These are phyloP conservation scores for Apis dorsata DNA, from an alignment of 1,140 invertebrate genomes.

Conservation along the genomic window DNA sequence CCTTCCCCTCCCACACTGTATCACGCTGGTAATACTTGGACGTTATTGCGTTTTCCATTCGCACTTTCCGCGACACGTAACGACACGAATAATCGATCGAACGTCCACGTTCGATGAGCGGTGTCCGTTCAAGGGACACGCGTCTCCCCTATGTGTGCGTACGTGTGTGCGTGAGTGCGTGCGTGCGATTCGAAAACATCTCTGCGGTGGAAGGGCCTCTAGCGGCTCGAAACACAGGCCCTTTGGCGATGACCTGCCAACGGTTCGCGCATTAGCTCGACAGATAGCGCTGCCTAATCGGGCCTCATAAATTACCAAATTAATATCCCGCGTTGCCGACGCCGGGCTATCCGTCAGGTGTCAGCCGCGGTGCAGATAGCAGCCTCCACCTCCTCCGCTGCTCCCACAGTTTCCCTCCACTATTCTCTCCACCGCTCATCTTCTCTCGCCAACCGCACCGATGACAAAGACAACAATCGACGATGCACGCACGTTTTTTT, in stretches of 20 bases:
- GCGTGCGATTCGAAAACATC: not conserved
- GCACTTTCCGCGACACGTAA: no score
- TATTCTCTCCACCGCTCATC: constrained; percentile 41
- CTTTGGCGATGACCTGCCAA: constrained; percentile 75
- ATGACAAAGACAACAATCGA: not conserved
- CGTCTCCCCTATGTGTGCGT: no score
- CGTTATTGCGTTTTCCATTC: no score
- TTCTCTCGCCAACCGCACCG: constrained; percentile 33
- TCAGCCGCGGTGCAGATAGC: constrained; percentile 75
- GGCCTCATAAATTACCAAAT: constrained; percentile 79
- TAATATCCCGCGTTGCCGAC: constrained; percentile 77
- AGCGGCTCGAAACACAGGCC: constrained; percentile 62
- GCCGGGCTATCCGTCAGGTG: constrained; percentile 77
- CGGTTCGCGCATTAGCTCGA: constrained; percentile 77
- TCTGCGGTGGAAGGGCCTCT: constrained; percentile 59
- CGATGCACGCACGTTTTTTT: no score
- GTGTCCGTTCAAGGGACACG: no score
- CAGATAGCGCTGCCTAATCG: constrained; percentile 79
- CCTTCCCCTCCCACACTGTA: not conserved
- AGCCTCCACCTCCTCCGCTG: constrained; percentile 60
- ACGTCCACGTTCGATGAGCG: no score
- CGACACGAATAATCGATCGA: no score
- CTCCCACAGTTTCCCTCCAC: constrained; percentile 53
- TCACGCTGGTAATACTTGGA: no score
- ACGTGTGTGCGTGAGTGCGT: no score